These are phyloP conservation scores for Columba guinea DNA, from an alignment of 2,797 vertebrate genomes.

Conservation along the genomic window DNA sequence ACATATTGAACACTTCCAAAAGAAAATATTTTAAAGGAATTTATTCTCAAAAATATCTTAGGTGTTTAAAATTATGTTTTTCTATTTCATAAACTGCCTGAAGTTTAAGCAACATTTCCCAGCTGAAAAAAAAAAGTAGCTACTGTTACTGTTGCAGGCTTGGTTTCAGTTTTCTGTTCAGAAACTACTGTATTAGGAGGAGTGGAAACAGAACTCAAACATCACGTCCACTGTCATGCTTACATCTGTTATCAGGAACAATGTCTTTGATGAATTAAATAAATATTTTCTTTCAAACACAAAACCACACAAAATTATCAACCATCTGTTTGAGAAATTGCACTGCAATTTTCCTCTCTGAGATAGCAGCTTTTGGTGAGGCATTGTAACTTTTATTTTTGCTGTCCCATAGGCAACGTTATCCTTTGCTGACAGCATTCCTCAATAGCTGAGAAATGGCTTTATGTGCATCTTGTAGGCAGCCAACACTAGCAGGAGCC, in stretches of 20 bases:
- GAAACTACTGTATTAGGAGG: not conserved
- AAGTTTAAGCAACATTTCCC: not conserved
- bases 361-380: not conserved
- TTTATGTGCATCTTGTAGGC: not conserved
- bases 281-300: not conserved
- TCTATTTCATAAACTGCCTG: not conserved
- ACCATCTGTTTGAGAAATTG: not conserved
- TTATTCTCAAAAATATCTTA: not conserved
- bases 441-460: not conserved
- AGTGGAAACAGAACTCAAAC: not conserved
- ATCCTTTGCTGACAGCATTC: not conserved
- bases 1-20: not conserved
- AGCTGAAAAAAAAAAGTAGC: not conserved
- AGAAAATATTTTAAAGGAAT: not conserved
- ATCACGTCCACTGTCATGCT: not conserved
- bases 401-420: not conserved
- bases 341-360: not conserved
- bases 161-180: not conserved
- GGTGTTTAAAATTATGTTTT: not conserved
- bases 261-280: not conserved
- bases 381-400: not conserved
- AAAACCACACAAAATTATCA: not conserved
- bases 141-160: not conserved
- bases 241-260: not conserved
- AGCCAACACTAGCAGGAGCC: not conserved